Evolutionary conservation across 2,113 vertebrate species (phyloP).

Genomic region (Globicephala melas): DNA sequence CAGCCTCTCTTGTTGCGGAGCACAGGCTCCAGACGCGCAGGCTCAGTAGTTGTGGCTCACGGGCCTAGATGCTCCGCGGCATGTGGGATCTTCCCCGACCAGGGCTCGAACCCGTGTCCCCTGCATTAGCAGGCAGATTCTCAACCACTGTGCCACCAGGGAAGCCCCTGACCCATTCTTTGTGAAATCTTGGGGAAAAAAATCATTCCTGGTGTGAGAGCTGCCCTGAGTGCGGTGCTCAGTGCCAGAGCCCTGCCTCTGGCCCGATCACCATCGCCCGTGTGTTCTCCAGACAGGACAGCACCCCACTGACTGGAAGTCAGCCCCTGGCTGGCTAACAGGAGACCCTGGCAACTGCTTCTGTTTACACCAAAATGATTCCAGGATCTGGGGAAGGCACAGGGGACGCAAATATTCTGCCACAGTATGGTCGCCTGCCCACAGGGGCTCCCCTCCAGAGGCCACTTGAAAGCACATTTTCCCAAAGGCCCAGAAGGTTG

Average conservation of each 20-base stretch:
- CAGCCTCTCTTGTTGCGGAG: no score
- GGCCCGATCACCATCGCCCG: fast-evolving
- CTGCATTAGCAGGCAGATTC: no score
- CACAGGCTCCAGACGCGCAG: no score
- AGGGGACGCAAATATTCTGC: not conserved
- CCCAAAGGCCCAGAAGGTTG: not conserved
- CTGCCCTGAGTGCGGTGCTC: no score
- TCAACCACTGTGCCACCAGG: no score
- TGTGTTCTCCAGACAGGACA: not conserved
- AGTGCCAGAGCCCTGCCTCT: fast-evolving
- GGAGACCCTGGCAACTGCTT: not conserved
- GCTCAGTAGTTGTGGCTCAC: no score
- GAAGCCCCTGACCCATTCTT: not conserved
- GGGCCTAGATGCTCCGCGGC: no score
- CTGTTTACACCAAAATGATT: not conserved
- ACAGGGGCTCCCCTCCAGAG: not conserved
- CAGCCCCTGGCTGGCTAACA: not conserved
- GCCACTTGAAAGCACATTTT: not conserved
- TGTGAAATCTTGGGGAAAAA: not conserved
- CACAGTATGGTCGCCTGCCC: not conserved
- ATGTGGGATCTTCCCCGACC: no score
- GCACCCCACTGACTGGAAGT: not conserved
- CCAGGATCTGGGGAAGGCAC: not conserved
- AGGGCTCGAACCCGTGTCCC: no score
- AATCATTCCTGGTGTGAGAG: not conserved